Conservation (phyloP, 2,888 invertebrate species). For the Limnephilus rhombicus region DNA sequence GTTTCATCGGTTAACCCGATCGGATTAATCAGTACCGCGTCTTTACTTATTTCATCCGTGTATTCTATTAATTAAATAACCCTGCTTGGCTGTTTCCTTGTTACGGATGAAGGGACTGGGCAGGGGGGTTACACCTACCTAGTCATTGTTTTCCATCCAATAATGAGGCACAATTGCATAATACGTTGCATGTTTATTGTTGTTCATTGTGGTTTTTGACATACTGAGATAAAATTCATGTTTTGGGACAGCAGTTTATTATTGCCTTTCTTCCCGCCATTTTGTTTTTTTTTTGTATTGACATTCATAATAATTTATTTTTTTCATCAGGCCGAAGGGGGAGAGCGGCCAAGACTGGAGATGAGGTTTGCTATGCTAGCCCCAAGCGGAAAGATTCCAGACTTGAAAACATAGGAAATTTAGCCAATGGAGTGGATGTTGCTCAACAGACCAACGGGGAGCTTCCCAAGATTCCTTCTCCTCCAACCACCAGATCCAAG, state of each 20-base stretch:
- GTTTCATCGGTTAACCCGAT: constrained; percentile 17
- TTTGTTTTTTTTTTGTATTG: constrained; percentile 49
- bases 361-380: constrained; percentile 72
- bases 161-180: constrained; percentile 55
- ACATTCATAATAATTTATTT: not conserved
- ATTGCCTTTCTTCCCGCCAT: constrained; percentile 52
- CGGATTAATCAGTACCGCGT: not conserved
- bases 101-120: constrained; percentile 28
- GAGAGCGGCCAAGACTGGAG: constrained; percentile 64
- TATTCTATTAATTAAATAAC: not conserved
- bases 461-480: constrained; percentile 47
- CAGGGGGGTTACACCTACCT: constrained; percentile 56
- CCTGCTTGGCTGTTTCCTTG: constrained; percentile 39
- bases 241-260: constrained; percentile 6
- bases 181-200: constrained; percentile 53
- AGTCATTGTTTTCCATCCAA: constrained; percentile 55
- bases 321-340: constrained; percentile 57
- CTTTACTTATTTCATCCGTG: not conserved
- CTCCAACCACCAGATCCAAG: constrained; percentile 60
- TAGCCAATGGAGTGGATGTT: constrained; percentile 51
- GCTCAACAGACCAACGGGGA: constrained; percentile 22
- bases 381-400: constrained; percentile 74
- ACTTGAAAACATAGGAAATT: constrained; percentile 68
- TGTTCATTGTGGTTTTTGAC: constrained; percentile 41
- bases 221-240: not conserved